phyloP scores from a whole-genome alignment of 2,113 vertebrate genomes.

The Candoia aspera region DNA sequence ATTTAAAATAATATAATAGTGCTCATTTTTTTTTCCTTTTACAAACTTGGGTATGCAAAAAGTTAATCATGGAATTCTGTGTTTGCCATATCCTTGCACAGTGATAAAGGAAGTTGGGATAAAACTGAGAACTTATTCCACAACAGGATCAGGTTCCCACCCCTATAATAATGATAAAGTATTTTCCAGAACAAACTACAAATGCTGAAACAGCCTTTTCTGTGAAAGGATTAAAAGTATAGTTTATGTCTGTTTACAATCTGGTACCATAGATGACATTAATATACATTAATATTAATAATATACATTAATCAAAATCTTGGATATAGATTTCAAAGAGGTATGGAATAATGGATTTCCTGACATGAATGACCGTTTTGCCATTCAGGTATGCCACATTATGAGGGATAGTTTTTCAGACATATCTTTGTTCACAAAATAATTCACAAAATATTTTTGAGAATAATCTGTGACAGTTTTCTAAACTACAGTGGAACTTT shows the following conservation, averaged over 20 bases:
- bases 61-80: neutral
- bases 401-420: neutral
- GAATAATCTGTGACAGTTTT: neutral
- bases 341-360: neutral
- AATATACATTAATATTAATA: neutral
- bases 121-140: neutral
- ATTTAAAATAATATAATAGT: neutral
- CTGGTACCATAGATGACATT: neutral
- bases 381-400: neutral
- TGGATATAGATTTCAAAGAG: neutral
- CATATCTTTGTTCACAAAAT: neutral
- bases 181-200: neutral
- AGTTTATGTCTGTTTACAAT: neutral
- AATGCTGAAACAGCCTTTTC: neutral
- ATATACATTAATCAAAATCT: neutral
- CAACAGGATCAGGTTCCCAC: neutral
- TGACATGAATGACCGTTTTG: neutral
- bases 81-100: neutral
- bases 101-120: neutral
- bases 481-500: neutral
- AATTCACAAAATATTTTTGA: neutral
- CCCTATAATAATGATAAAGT: neutral
- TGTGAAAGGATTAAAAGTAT: neutral
- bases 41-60: neutral
- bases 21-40: neutral